These are phyloP conservation scores for Lepidurus apus DNA, from an alignment of 1,140 invertebrate genomes.

Conservation along the genomic window DNA sequence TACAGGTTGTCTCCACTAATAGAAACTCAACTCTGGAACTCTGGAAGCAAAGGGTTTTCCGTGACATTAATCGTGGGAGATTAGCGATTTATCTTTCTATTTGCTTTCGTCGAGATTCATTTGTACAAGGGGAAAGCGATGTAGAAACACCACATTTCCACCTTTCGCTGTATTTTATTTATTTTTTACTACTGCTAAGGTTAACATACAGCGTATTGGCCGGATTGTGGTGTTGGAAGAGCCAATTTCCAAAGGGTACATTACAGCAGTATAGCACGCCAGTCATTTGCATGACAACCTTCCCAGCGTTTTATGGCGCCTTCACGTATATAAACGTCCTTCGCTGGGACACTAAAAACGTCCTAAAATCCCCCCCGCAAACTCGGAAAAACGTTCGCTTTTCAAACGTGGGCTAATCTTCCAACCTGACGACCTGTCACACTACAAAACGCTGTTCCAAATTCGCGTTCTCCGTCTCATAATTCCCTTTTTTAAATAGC, in stretches of 20 bases:
- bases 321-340: conserved; percentile 18
- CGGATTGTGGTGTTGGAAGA: background rate
- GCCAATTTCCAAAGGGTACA: background rate
- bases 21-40: no score
- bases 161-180: no score
- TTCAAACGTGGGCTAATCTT: background rate
- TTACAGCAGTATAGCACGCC: background rate
- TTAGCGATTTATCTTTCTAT: no score
- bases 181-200: no score
- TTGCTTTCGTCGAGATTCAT: no score
- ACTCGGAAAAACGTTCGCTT: background rate
- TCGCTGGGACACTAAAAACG: background rate
- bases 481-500: background rate
- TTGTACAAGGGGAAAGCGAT: no score
- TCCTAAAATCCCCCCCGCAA: background rate
- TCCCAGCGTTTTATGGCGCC: conserved; percentile 1
- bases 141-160: no score
- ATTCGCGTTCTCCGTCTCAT: background rate
- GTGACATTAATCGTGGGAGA: no score
- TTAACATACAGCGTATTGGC: no score
- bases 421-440: conserved; percentile 12
- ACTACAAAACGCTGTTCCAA: background rate
- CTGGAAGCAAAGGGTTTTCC: no score
- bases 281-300: conserved; percentile 18
- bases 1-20: no score